Evolutionary conservation across 2,797 vertebrate genomes (phyloP).

Genomic region (Rhynchonycteris naso): DNA sequence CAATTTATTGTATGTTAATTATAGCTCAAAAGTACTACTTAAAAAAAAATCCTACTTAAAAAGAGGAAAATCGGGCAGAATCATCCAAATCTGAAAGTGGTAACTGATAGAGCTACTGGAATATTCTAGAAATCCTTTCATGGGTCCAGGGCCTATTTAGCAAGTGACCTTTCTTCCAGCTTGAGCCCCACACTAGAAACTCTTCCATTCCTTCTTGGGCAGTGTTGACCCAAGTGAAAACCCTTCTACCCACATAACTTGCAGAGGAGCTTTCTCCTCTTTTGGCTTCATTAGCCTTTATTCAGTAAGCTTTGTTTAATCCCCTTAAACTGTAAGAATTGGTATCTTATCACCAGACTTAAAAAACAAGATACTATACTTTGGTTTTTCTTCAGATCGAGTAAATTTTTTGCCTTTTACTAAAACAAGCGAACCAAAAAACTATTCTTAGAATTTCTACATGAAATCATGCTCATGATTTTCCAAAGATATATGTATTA

Average conservation of each 20-base stretch:
- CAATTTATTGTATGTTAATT: background rate
- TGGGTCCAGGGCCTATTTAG: background rate
- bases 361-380: conserved; percentile 1
- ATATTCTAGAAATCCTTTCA: background rate
- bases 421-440: background rate
- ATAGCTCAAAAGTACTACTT: background rate
- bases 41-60: background rate
- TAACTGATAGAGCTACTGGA: background rate
- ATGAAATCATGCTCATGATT: background rate
- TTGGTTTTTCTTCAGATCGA: background rate
- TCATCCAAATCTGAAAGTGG: background rate
- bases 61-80: background rate
- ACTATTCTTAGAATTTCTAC: background rate
- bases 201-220: too few species aligned
- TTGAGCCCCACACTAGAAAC: background rate
- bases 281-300: background rate
- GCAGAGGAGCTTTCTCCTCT: background rate
- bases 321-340: background rate
- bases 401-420: background rate
- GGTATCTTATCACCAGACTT: background rate
- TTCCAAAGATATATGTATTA: background rate
- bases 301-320: background rate
- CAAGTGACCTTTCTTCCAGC: background rate
- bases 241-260: background rate
- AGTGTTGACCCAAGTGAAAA: background rate